Conservation (phyloP, 2,797 vertebrate genomes). For the Anniella stebbinsi region DNA sequence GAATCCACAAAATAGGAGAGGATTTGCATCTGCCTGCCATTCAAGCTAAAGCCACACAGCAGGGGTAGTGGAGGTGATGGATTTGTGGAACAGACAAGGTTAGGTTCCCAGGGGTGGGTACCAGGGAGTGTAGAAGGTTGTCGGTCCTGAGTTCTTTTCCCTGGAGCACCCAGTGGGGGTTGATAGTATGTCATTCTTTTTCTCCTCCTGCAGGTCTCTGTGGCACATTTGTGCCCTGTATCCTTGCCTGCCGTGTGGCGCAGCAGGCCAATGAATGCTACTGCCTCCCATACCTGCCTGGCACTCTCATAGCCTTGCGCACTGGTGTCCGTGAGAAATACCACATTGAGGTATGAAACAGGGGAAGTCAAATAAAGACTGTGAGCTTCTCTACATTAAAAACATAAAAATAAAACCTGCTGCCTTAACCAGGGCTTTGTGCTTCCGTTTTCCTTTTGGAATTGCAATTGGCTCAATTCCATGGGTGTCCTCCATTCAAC, state of each 20-base stretch:
- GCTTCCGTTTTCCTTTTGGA: too few species aligned
- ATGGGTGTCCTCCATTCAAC: too few species aligned
- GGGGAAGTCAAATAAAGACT: neutral
- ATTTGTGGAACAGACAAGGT: neutral
- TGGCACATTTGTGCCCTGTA: conserved; percentile 81
- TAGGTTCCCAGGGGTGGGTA: neutral
- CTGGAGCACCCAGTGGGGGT: neutral
- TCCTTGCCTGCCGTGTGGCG: conserved; percentile 82
- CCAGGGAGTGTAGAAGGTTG: neutral
- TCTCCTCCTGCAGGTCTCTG: conserved; percentile 77
- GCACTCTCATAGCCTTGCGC: conserved; percentile 80
- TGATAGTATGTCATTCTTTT: neutral
- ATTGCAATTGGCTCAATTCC: too few species aligned
- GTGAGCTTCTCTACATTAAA: too few species aligned
- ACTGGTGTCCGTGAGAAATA: conserved; percentile 82
- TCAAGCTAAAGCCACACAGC: neutral
- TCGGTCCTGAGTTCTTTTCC: neutral
- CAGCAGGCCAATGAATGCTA: conserved; percentile 82
- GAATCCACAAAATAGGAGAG: neutral
- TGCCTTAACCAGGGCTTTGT: too few species aligned
- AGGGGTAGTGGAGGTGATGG: neutral
- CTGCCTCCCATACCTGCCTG: conserved; percentile 82
- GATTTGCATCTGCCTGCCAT: neutral
- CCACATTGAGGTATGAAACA: conserved; percentile 74
- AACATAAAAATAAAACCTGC: too few species aligned